Evolutionary conservation across 2,113 vertebrate species (phyloP), one percentile per base, ranked within the genome.

Genomic region (Datnioides undecimradiatus): DNA sequence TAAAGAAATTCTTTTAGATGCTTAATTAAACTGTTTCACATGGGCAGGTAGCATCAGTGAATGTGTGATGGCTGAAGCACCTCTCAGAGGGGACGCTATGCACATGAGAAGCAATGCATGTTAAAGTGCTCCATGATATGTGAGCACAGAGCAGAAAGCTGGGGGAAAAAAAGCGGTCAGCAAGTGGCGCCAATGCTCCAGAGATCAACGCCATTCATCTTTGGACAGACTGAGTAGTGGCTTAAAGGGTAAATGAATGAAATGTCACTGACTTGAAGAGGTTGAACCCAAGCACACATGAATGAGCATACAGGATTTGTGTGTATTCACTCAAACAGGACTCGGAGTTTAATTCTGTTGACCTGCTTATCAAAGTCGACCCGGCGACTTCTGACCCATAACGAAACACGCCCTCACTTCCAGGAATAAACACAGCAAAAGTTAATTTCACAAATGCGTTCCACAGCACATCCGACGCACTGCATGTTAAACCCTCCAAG

Each of bases 401-500:
- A 63, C 64, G 36, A 54, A 65, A 55, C 45, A 72, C 9, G 25
- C n/a, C 52, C 25, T 46, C 10, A 14, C 25, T 60, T 76, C 76
- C 55, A 77, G 55, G 33, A 59, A 62, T 63, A 23, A 86, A 71
- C 58, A 38, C 36, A 25, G 31, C 41, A 48, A 54, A 78, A 38
- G 48, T 76, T 58, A 64, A 74, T 82, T 80, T 70, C 62, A 48
- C 31, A 80, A 83, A 84, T 70, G 75, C 9, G 8, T 58, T 52
- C 9, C 11, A 34, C 40, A 19, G 51, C 64, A 65, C 19, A 54
- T 75, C 31, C 25, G 25, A 21, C 12, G 3, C n/a, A 16, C 1
- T 43, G 52, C n/a, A 60, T 83, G 65, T 84, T 46, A 92, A 88
- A 88, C 69, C 76, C 55, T 51, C 57, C 11, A 49, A 90, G 81